Evolutionary conservation across 2,888 invertebrate genomes (phyloP), one percentile per base, ranked within the genome.

Genomic region (Drosophila maculinotata): DNA sequence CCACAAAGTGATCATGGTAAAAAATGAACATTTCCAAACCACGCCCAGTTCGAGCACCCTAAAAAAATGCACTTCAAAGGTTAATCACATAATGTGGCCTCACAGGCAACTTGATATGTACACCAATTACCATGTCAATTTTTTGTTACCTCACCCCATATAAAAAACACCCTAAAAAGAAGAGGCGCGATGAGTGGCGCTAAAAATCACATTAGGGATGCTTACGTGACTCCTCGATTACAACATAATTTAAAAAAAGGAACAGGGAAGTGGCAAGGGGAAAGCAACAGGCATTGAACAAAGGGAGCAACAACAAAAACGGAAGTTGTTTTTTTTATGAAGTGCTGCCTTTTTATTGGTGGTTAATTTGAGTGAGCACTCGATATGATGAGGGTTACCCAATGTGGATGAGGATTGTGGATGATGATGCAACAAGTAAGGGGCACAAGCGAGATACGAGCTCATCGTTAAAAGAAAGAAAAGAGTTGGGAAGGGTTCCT

Each of bases 271-370:
- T 10, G 45, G 39, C 45, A 36, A 57, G 41, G 70, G 70, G 64
- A 51, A 63, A 52, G 71, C 77, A 71, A 79, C 69, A 76, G 80
- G 80, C 79, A 44, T 7, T 25, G 31, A 38, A 57, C 57, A 71
- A 73, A 59, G 30, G 60, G 44, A 25, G 31, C 26, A 39, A 33
- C 33, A 56, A 36, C 76, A 78, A 77, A 87, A 89, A 74, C 89
- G 89, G 89, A 87, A 87, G 84, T 87, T 70, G 69, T 70, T 73
- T 70, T 76, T 73, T 87, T 87, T 78, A 89, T 78, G 78, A 79
- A 86, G 77, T 81, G 88, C 75, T 69, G 81, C 79, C 78, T 89
- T 88, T 87, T 87, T 88, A 87, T 87, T 89, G 87, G 89, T 87
- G 86, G 87, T 87, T 87, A 87, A 87, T 87, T 89, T 81, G 84